Percentiles rank a stretch among this genome's conserved stretches.
These are phyloP conservation scores for Psix sp. DNA, from an alignment of 1,140 invertebrate genomes.

Conservation along the genomic window DNA sequence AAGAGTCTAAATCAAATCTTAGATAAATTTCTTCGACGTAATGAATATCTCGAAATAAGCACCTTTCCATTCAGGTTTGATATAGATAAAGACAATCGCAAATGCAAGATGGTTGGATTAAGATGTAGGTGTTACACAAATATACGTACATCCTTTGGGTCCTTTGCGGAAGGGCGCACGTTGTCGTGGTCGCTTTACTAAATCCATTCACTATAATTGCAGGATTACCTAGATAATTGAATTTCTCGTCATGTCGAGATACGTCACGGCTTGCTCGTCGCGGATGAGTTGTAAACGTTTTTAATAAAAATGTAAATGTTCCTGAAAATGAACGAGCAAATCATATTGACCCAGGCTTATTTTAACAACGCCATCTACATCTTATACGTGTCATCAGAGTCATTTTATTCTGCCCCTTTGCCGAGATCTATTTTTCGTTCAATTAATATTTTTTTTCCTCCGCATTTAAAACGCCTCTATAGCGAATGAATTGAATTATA, in stretches of 20 bases:
- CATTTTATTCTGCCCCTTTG: not conserved
- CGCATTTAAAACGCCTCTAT: too few species aligned
- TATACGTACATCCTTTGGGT: constrained; percentile 50
- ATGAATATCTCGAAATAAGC: constrained; percentile 40
- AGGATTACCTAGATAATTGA: constrained; percentile 68
- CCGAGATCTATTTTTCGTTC: not conserved
- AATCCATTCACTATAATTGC: constrained; percentile 66
- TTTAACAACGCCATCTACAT: constrained; percentile 32
- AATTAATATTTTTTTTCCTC: not conserved
- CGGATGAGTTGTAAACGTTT: constrained; percentile 65
- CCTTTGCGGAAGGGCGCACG: constrained; percentile 44
- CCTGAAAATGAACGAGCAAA: constrained; percentile 47
- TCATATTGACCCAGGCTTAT: constrained; percentile 36
- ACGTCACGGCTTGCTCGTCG: constrained; percentile 41
- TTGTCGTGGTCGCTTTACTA: constrained; percentile 51
- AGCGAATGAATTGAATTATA: too few species aligned
- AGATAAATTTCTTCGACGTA: too few species aligned
- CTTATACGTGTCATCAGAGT: not conserved
- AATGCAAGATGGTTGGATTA: constrained; percentile 48
- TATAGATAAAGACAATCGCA: constrained; percentile 33
- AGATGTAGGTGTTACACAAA: constrained; percentile 48
- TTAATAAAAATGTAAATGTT: constrained; percentile 68
- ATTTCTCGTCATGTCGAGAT: constrained; percentile 61
- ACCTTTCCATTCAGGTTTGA: constrained; percentile 1
- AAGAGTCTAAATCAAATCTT: too few species aligned